Percentiles rank a stretch among this genome's conserved stretches.
phyloP scores from a whole-genome alignment of 2,888 invertebrate species.

The Xestia ashworthii region DNA sequence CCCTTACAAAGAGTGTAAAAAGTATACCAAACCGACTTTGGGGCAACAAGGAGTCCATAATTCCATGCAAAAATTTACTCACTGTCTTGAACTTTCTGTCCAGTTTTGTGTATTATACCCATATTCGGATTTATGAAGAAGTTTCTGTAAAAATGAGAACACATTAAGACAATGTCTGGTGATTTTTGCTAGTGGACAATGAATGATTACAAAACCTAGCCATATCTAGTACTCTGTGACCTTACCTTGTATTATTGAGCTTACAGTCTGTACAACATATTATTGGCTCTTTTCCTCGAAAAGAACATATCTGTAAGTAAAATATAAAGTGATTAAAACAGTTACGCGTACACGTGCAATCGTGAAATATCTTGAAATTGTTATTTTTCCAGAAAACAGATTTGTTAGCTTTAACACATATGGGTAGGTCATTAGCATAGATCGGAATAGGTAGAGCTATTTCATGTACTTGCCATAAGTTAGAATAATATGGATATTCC shows the following conservation, averaged over 20 bases:
- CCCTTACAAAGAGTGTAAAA: too few species aligned
- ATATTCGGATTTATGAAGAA: slow-evolving; percentile 2
- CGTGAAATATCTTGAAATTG: neutral
- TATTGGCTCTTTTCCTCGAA: slow-evolving; percentile 21
- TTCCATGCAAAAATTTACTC: neutral
- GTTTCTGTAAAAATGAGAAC: slow-evolving; percentile 13
- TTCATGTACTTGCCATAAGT: too few species aligned
- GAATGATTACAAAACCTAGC: too few species aligned
- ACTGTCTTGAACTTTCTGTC: slow-evolving; percentile 26
- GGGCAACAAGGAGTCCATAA: too few species aligned
- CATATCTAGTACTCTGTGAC: neutral
- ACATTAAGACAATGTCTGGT: neutral
- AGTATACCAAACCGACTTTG: too few species aligned
- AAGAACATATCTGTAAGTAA: slow-evolving; percentile 30
- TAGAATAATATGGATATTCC: too few species aligned
- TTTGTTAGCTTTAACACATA: neutral
- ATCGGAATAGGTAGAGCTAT: too few species aligned
- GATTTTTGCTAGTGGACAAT: neutral
- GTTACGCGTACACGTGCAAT: neutral
- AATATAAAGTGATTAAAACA: neutral
- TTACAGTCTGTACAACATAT: slow-evolving; percentile 32
- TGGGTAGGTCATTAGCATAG: neutral
- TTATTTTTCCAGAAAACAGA: neutral
- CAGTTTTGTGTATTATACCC: slow-evolving; percentile 15
- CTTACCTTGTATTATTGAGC: slow-evolving; percentile 23